phyloP scores from a whole-genome alignment of 92 coral and sea anemone species.

The Bergia puertoricense region DNA sequence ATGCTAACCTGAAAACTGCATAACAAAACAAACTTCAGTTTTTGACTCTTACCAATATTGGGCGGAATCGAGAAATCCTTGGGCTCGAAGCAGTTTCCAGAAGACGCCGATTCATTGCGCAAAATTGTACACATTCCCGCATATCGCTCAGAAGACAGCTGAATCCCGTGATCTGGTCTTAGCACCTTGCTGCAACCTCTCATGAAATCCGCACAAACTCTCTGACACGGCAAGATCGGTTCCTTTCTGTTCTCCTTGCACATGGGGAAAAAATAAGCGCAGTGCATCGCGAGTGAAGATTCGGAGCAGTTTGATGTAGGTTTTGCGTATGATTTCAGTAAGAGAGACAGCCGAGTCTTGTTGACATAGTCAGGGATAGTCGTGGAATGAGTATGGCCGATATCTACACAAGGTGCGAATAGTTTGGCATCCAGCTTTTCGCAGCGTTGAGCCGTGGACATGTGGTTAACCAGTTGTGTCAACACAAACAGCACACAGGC shows the following conservation, averaged over 20 bases:
- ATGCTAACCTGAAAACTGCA: neutral
- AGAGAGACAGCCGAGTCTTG: conserved; percentile 19
- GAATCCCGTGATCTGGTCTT: conserved; percentile 32
- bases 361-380: conserved; percentile 25
- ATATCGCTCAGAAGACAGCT: conserved; percentile 22
- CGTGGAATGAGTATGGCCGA: conserved; percentile 31
- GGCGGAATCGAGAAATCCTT: conserved; percentile 27
- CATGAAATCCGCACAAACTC: conserved; percentile 37
- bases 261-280: conserved; percentile 41
- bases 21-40: neutral
- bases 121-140: conserved; percentile 43
- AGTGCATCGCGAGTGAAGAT: conserved; percentile 37
- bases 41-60: conserved; percentile 8
- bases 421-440: conserved; percentile 31
- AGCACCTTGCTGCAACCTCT: conserved; percentile 9
- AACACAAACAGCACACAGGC: neutral
- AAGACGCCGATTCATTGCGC: conserved; percentile 16
- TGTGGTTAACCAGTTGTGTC: neutral
- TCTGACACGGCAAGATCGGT: conserved; percentile 24
- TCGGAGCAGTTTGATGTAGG: conserved; percentile 15
- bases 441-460: conserved; percentile 20
- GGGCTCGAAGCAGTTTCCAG: conserved; percentile 41
- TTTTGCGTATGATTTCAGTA: conserved; percentile 14
- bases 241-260: conserved; percentile 27
- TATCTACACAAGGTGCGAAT: conserved; percentile 35